Percentiles rank a stretch among this genome's conserved stretches.
Evolutionary conservation across 2,113 vertebrate species (phyloP).

Genomic region (Vulpes ferrilata): DNA sequence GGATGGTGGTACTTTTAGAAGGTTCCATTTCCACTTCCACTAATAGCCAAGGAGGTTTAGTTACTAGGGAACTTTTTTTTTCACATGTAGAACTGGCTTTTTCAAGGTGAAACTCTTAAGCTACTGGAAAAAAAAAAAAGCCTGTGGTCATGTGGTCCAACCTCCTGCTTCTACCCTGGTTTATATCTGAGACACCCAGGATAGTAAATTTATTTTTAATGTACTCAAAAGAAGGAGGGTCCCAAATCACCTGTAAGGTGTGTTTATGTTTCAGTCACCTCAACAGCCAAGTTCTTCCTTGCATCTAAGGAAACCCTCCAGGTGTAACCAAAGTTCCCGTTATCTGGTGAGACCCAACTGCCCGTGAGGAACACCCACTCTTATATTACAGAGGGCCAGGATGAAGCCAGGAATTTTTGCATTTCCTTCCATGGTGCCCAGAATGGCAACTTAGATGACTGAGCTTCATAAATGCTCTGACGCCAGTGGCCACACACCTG

Average conservation of each 20-base stretch:
- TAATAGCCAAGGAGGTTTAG: conserved; percentile 53
- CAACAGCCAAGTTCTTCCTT: conserved; percentile 60
- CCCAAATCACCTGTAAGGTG: neutral
- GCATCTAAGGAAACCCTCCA: conserved; percentile 47
- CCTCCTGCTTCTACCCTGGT: neutral
- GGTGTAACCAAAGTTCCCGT: conserved; percentile 55
- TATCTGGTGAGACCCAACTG: conserved; percentile 43
- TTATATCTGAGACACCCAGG: neutral
- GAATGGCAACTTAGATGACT: neutral
- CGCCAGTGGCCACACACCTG: neutral
- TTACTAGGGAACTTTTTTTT: conserved; percentile 61
- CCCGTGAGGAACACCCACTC: neutral
- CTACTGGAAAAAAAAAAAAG: neutral
- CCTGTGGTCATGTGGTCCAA: neutral
- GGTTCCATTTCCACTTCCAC: conserved; percentile 18
- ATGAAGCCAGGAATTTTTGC: conserved; percentile 15
- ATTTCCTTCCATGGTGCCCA: neutral
- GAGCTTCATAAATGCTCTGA: neutral
- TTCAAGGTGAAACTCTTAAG: conserved; percentile 25
- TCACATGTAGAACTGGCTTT: neutral
- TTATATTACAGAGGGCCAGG: conserved; percentile 21
- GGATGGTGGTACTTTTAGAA: conserved; percentile 68
- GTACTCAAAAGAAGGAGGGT: neutral
- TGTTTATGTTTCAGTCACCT: conserved; percentile 54
- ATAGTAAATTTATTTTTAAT: neutral